Conservation (phyloP, 2,797 vertebrate genomes). For the Cephalopachus bancanus region DNA sequence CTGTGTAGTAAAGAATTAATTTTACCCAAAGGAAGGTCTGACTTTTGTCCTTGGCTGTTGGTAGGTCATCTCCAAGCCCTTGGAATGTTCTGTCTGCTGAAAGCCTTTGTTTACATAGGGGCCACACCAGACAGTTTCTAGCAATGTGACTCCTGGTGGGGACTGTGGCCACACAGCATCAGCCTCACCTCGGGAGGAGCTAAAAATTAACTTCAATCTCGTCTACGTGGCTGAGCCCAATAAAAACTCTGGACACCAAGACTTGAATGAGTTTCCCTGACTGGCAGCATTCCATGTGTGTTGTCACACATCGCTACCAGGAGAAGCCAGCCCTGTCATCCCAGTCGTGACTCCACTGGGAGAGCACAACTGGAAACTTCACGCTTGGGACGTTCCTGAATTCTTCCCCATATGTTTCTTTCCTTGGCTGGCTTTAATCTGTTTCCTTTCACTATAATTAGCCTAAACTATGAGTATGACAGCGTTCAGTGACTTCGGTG, state of each 20-base stretch:
- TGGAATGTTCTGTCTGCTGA: neutral
- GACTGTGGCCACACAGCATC: neutral
- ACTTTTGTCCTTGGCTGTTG: neutral
- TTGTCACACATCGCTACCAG: neutral
- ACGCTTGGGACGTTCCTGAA: neutral
- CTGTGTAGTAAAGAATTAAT: neutral
- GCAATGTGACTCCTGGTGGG: neutral
- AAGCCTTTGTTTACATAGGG: neutral
- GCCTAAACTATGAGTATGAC: neutral
- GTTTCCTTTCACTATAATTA: neutral
- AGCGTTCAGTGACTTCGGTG: neutral
- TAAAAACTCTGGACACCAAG: neutral
- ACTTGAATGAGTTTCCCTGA: neutral
- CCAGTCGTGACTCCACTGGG: neutral
- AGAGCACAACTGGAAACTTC: neutral
- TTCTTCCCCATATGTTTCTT: neutral
- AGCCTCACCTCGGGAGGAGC: neutral
- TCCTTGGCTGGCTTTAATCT: neutral
- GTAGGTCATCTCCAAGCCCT: neutral
- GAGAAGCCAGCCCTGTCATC: too few species aligned
- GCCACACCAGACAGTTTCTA: neutral
- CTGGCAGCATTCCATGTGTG: fast-evolving
- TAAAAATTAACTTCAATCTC: neutral
- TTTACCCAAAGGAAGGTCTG: neutral
- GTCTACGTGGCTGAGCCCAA: neutral